Evolutionary conservation across 2,113 vertebrate species (phyloP).

Genomic region (human): GRCh38 chr2:188367001-188367500

Average conservation of each 20-base stretch:
- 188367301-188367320: background rate
- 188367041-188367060: background rate
- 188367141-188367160: background rate
- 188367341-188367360: background rate
- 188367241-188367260: background rate
- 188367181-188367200: background rate
- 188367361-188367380: too few relatives aligned
- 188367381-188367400: background rate
- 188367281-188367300: background rate
- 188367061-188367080: background rate
- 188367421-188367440: background rate
- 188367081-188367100: background rate
- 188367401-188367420: background rate
- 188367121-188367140: background rate
- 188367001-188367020: background rate
- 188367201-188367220: background rate
- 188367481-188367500: background rate
- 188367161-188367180: background rate
- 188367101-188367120: background rate
- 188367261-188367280: background rate
- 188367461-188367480: background rate
- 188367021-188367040: background rate
- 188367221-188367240: background rate
- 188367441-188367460: background rate
- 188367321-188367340: background rate